Percentiles rank a stretch among this genome's conserved stretches.
Evolutionary conservation across 2,797 vertebrate species (phyloP).

Genomic region (Clamator glandarius): DNA sequence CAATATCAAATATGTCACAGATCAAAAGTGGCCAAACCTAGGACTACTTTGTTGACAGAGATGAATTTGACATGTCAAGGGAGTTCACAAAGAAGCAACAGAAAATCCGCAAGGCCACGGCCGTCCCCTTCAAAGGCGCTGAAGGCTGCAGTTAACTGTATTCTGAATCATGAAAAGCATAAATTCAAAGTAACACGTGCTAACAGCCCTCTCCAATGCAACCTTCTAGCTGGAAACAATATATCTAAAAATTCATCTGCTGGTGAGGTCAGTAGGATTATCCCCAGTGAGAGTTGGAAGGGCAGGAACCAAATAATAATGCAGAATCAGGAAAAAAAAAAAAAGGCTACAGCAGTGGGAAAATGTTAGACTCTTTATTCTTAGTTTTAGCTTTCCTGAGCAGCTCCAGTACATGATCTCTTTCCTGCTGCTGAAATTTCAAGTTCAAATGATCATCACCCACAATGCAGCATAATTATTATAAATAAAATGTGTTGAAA

Average conservation of each 20-base stretch:
- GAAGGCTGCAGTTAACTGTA: slow-evolving; percentile 3
- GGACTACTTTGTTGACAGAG: background rate
- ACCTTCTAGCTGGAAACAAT: slow-evolving; percentile 36
- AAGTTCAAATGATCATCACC: background rate
- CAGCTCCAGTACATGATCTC: background rate
- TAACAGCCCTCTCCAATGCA: background rate
- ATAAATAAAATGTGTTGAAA: background rate
- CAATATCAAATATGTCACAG: background rate
- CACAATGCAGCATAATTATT: background rate
- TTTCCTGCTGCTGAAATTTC: background rate
- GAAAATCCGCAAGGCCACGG: slow-evolving; percentile 1
- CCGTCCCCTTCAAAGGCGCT: background rate
- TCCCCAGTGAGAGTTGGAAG: background rate
- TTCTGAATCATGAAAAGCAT: slow-evolving; percentile 3
- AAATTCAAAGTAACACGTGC: background rate
- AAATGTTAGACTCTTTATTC: slow-evolving; percentile 17
- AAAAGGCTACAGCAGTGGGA: background rate
- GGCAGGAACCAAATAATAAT: slow-evolving; percentile 31
- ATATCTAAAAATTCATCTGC: slow-evolving; percentile 59
- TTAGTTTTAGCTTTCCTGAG: slow-evolving; percentile 2
- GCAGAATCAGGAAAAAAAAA: background rate
- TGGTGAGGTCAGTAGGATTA: slow-evolving; percentile 54
- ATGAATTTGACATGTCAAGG: background rate
- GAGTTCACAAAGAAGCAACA: background rate
- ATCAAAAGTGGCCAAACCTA: background rate